Conservation (phyloP, 2,113 vertebrate species). For the Lichenostomus cassidix region DNA sequence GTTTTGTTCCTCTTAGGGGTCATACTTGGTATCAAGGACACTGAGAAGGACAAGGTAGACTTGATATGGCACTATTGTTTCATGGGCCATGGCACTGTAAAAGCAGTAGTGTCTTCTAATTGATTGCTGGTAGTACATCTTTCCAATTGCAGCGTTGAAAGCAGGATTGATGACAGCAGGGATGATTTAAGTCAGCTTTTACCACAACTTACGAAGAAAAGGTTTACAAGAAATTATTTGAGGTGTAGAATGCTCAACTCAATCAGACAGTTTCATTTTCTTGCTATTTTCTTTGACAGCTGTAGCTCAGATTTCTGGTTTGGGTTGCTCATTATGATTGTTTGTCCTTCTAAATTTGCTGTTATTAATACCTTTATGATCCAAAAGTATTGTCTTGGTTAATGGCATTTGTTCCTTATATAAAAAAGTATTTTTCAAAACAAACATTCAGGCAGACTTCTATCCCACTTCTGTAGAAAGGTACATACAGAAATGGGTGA, state of each 20-base stretch:
- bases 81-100: constrained; percentile 21
- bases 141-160: background rate
- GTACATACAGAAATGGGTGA: background rate
- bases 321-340: background rate
- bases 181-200: constrained; percentile 34
- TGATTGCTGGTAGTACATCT: constrained; percentile 44
- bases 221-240: constrained; percentile 27
- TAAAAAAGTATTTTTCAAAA: background rate
- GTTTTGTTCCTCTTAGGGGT: background rate
- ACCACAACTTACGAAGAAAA: background rate
- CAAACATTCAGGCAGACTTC: background rate
- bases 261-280: background rate
- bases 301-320: background rate
- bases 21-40: background rate
- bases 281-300: background rate
- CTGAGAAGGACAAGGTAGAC: constrained; percentile 1
- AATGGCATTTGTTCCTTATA: background rate
- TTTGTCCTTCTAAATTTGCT: background rate
- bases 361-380: background rate
- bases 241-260: background rate
- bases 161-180: constrained; percentile 2
- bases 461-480: background rate
- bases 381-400: background rate
- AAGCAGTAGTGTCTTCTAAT: constrained; percentile 36
- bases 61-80: constrained; percentile 3